A percentile compares a stretch with the other conserved stretches of the same genome.
phyloP scores from a whole-genome alignment of 2,888 invertebrate species.

The Lycocerus yunnanus region DNA sequence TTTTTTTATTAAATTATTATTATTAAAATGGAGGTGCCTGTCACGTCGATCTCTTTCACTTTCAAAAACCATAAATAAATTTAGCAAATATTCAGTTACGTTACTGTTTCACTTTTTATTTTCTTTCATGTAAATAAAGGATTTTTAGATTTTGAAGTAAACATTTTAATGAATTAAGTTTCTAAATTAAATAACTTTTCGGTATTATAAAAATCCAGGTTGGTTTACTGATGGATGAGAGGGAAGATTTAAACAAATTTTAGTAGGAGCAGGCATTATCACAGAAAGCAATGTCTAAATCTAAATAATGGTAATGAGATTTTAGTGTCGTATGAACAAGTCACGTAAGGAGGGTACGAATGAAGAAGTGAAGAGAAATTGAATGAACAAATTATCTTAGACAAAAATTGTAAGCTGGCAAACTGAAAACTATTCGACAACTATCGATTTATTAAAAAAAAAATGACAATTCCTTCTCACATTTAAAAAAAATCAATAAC shows the following conservation, averaged over 20 bases:
- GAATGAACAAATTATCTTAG: not conserved
- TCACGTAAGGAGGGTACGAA: not conserved
- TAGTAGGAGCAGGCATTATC: not conserved
- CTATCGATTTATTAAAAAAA: not conserved
- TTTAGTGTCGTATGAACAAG: not conserved
- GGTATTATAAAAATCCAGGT: not conserved
- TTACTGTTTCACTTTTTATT: too few species aligned
- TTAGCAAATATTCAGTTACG: not conserved
- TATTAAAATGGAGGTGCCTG: not conserved
- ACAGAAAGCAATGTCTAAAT: not conserved
- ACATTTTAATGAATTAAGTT: not conserved
- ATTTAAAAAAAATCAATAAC: too few species aligned
- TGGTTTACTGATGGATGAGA: not conserved
- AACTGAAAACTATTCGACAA: not conserved
- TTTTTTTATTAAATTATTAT: not conserved
- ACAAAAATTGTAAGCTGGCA: not conserved
- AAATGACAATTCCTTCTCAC: too few species aligned
- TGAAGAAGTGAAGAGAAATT: not conserved
- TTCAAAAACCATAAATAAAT: not conserved
- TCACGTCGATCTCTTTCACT: not conserved
- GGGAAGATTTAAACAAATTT: not conserved
- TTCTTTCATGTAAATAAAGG: too few species aligned
- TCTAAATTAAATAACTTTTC: not conserved
- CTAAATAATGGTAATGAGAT: not conserved
- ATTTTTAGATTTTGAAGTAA: not conserved